phyloP scores from a whole-genome alignment of 2,888 invertebrate species.

The Chelonus formosanus region DNA sequence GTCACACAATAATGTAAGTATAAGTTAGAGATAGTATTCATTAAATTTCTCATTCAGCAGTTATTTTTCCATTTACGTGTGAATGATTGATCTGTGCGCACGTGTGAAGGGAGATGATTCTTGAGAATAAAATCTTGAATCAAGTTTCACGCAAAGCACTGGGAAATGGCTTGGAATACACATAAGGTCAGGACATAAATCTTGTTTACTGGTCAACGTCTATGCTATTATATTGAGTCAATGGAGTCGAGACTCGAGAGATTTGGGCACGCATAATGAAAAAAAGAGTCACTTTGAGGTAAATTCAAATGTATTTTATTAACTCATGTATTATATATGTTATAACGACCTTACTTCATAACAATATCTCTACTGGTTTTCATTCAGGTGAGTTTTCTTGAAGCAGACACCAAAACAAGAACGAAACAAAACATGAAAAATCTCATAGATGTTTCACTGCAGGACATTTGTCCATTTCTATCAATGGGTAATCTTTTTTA shows the following conservation, averaged over 20 bases:
- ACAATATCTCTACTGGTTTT: background rate
- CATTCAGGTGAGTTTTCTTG: no score
- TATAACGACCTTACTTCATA: background rate
- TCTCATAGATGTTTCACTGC: no score
- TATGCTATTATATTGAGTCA: background rate
- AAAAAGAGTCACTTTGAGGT: conserved; percentile 20
- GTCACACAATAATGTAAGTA: no score
- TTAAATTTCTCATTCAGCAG: no score
- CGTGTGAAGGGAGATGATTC: background rate
- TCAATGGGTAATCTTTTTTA: no score
- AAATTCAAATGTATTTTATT: conserved; percentile 12
- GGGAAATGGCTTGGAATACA: conserved; percentile 3
- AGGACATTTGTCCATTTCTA: no score
- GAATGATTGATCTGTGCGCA: background rate
- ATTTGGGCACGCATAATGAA: background rate
- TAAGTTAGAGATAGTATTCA: no score
- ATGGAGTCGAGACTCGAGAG: background rate
- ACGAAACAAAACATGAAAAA: no score
- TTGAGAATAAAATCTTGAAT: background rate
- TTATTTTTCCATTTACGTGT: no score
- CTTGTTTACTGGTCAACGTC: background rate
- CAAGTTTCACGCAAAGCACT: background rate
- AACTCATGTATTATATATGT: background rate
- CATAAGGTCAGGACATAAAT: background rate
- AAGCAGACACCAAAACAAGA: no score